Evolutionary conservation across 2,797 vertebrate genomes (phyloP).

Genomic region (Merluccius polli): DNA sequence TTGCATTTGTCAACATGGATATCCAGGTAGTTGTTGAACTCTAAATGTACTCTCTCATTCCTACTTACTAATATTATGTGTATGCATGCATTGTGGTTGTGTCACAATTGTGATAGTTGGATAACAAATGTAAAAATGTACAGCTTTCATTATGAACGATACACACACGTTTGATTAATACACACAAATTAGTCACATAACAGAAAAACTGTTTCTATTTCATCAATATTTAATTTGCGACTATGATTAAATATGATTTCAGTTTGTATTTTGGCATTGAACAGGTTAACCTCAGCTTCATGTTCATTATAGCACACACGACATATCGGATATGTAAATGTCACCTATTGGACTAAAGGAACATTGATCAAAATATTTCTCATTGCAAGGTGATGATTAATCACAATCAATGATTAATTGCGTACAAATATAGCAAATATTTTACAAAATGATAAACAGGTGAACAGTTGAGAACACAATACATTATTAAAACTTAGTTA

Average conservation of each 20-base stretch:
- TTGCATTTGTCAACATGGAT: neutral
- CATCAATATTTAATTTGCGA: constrained; percentile 47
- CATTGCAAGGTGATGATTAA: too few relatives aligned
- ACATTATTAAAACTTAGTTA: neutral
- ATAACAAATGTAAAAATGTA: neutral
- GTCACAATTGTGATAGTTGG: neutral
- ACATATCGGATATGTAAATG: constrained; percentile 13
- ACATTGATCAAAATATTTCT: constrained; percentile 10
- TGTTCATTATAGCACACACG: constrained; percentile 28
- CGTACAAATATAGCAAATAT: neutral
- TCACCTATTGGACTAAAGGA: constrained; percentile 5
- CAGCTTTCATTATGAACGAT: neutral
- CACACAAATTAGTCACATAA: constrained; percentile 44
- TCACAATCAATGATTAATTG: too few relatives aligned
- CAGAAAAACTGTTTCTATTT: constrained; percentile 30
- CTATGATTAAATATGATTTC: constrained; percentile 56
- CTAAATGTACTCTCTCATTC: neutral
- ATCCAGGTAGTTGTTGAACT: neutral
- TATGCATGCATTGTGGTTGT: neutral
- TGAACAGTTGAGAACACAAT: neutral
- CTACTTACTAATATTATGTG: neutral
- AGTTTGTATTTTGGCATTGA: constrained; percentile 41
- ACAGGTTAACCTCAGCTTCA: constrained; percentile 46
- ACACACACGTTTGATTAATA: constrained; percentile 29
- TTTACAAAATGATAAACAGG: constrained; percentile 18